phyloP scores from a whole-genome alignment of 2,888 invertebrate genomes.

The Melanostoma mellinum region DNA sequence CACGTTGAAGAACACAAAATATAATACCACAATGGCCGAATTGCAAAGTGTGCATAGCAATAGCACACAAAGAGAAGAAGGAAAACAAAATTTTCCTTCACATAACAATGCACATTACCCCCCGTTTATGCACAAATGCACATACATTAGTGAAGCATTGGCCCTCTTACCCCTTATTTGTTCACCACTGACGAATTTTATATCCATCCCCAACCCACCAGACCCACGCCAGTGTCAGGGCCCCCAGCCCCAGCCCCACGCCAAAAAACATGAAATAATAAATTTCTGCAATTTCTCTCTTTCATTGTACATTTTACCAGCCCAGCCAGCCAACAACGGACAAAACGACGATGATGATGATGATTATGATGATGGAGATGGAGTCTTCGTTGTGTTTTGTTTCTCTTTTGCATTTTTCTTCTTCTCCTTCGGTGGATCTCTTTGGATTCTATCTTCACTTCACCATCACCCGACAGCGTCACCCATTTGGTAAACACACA shows the following conservation, averaged over 20 bases:
- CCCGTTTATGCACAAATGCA: conserved; percentile 42
- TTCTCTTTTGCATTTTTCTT: conserved; percentile 61
- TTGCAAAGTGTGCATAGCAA: conserved; percentile 51
- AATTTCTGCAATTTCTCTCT: conserved; percentile 73
- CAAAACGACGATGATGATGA: conserved; percentile 4
- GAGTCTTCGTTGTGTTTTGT: conserved; percentile 45
- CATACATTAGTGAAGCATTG: conserved; percentile 9
- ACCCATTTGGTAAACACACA: conserved; percentile 74
- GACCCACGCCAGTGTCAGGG: no score
- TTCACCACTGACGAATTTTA: conserved; percentile 16
- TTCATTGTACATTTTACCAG: conserved; percentile 35
- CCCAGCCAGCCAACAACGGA: not conserved
- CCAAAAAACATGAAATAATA: conserved; percentile 63
- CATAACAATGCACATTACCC: conserved; percentile 70
- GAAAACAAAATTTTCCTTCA: conserved; percentile 67
- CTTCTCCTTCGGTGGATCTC: conserved; percentile 48
- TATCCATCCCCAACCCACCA: conserved; percentile 9
- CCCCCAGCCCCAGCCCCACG: not conserved
- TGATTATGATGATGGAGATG: not conserved
- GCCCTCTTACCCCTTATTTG: not conserved
- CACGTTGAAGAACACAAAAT: conserved; percentile 2
- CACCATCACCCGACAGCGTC: not conserved
- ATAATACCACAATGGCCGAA: conserved; percentile 23
- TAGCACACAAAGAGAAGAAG: conserved; percentile 52
- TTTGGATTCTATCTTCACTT: conserved; percentile 42